Conservation (phyloP, 2,113 vertebrate genomes). For the Morone saxatilis region DNA sequence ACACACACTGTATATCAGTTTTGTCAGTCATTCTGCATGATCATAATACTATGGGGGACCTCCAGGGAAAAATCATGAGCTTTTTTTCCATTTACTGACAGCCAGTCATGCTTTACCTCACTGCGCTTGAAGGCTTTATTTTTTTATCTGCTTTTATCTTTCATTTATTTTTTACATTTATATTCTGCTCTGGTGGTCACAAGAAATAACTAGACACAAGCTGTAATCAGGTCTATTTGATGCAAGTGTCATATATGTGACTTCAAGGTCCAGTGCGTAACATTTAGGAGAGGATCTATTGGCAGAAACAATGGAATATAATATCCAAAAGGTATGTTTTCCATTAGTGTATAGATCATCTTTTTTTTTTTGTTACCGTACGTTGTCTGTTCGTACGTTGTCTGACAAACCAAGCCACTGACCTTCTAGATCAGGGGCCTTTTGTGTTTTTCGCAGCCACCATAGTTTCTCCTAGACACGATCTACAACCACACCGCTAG, state of each 20-base stretch:
- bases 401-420: too few relatives aligned
- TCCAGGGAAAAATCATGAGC: neutral
- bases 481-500: too few relatives aligned
- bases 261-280: too few relatives aligned
- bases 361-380: too few relatives aligned
- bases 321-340: too few relatives aligned
- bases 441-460: too few relatives aligned
- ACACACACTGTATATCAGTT: neutral
- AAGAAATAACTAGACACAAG: neutral
- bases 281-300: too few relatives aligned
- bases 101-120: neutral
- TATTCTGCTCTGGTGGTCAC: neutral
- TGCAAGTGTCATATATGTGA: neutral
- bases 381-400: too few relatives aligned
- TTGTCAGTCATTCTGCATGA: constrained; percentile 20
- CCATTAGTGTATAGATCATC: too few relatives aligned
- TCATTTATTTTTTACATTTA: neutral
- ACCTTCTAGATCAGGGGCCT: too few relatives aligned
- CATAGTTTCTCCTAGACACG: too few relatives aligned
- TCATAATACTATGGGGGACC: neutral
- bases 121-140: neutral
- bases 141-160: neutral
- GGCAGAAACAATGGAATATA: too few relatives aligned
- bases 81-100: constrained; percentile 16
- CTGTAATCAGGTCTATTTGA: neutral